phyloP scores from a whole-genome alignment of 2,888 invertebrate genomes.

The Brachylomia viminalis region DNA sequence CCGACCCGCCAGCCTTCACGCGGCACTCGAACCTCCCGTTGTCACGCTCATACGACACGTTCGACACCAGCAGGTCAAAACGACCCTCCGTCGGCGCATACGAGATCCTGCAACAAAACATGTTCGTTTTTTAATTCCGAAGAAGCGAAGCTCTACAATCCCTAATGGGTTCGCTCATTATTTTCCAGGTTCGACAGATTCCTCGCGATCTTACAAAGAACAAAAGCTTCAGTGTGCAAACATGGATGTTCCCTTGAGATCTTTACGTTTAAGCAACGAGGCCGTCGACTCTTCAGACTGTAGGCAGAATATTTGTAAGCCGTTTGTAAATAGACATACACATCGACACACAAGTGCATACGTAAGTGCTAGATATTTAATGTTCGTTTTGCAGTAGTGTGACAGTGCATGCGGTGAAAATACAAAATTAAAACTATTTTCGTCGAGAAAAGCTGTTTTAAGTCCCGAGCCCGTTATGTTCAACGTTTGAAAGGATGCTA shows the following conservation, averaged over 20 bases:
- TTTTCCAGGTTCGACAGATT: slow-evolving; percentile 49
- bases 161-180: slow-evolving; percentile 53
- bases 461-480: slow-evolving; percentile 30
- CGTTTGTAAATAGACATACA: slow-evolving; percentile 43
- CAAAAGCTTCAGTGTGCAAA: slow-evolving; percentile 43
- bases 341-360: slow-evolving; percentile 14
- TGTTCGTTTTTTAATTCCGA: slow-evolving; percentile 20
- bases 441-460: slow-evolving; percentile 44
- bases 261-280: slow-evolving; percentile 47
- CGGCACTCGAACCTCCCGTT: slow-evolving; percentile 98
- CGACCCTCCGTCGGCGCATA: slow-evolving; percentile 95
- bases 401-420: slow-evolving; percentile 28
- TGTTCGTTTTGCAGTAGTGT: slow-evolving; percentile 12
- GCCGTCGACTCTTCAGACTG: slow-evolving; percentile 30
- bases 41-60: slow-evolving; percentile 97
- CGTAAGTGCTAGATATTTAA: slow-evolving; percentile 24
- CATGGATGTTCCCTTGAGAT: slow-evolving; percentile 45
- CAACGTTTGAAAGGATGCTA: slow-evolving; percentile 57
- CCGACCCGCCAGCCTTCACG: slow-evolving; percentile 95
- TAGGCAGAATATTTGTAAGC: slow-evolving; percentile 47
- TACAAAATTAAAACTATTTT: slow-evolving; percentile 44
- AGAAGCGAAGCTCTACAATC: slow-evolving; percentile 4
- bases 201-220: slow-evolving; percentile 47
- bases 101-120: slow-evolving; percentile 91
- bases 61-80: slow-evolving; percentile 97